Evolutionary conservation across 2,888 invertebrate genomes (phyloP).

Genomic region (Drosophila yooni): DNA sequence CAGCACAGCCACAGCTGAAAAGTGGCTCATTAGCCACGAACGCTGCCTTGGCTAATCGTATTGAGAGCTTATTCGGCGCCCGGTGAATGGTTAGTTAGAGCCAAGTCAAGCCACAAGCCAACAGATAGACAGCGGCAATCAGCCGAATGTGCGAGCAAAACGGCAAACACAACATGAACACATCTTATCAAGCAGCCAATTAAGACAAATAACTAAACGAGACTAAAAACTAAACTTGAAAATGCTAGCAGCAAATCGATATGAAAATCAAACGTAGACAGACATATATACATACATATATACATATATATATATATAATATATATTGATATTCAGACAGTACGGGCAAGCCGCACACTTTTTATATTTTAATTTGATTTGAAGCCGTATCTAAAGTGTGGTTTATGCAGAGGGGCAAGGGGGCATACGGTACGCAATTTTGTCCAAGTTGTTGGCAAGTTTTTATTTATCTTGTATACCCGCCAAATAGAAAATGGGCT

Average conservation of each 20-base stretch:
- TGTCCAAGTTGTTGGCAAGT: conserved; percentile 15
- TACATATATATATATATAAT: background rate
- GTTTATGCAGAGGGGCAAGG: background rate
- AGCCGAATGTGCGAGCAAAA: conserved; percentile 46
- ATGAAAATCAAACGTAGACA: conserved; percentile 62
- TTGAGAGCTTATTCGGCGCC: conserved; percentile 23
- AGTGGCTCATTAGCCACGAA: conserved; percentile 51
- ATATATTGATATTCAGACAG: conserved; percentile 18
- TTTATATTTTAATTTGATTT: conserved; percentile 73
- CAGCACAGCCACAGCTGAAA: conserved; percentile 18
- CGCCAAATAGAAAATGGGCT: background rate
- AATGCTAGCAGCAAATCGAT: conserved; percentile 65
- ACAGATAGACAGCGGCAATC: conserved; percentile 30
- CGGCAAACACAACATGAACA: conserved; percentile 66
- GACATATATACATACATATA: background rate
- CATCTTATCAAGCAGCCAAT: conserved; percentile 77
- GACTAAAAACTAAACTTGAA: conserved; percentile 57
- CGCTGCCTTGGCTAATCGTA: conserved; percentile 47
- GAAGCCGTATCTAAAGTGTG: conserved; percentile 8
- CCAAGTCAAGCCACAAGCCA: conserved; percentile 4
- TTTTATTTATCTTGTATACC: conserved; percentile 18
- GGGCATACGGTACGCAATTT: background rate
- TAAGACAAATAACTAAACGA: conserved; percentile 71
- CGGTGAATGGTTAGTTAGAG: conserved; percentile 44
- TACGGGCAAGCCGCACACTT: conserved; percentile 46